Evolutionary conservation across 2,888 invertebrate genomes (phyloP).

Genomic region (Netelia virgata): DNA sequence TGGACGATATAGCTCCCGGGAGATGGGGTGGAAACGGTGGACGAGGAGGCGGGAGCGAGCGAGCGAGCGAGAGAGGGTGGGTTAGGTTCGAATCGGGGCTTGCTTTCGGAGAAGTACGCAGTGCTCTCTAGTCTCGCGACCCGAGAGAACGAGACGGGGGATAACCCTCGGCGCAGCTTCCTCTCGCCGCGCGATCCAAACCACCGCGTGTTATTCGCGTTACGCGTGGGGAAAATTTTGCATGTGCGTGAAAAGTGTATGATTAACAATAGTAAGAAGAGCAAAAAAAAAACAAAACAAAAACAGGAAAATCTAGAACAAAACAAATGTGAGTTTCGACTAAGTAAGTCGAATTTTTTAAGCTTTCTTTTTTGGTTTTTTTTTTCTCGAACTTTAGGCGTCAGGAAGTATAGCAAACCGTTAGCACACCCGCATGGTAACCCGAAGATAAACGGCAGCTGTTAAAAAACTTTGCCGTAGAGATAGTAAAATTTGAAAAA

Average conservation of each 20-base stretch:
- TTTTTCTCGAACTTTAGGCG: not conserved
- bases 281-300: slow-evolving; percentile 16
- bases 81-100: slow-evolving; percentile 77
- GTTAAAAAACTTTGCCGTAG: not conserved
- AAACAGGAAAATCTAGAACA: slow-evolving; percentile 1
- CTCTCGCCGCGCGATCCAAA: slow-evolving; percentile 33
- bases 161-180: slow-evolving; percentile 42
- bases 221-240: slow-evolving; percentile 50
- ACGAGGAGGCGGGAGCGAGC: slow-evolving; percentile 55
- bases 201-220: slow-evolving; percentile 39
- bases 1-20: slow-evolving; percentile 38
- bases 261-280: not conserved
- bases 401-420: not conserved
- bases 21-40: slow-evolving; percentile 58
- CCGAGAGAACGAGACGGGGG: slow-evolving; percentile 75
- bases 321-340: not conserved
- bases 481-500: not conserved
- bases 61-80: slow-evolving; percentile 67
- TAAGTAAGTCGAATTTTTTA: slow-evolving; percentile 15
- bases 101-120: slow-evolving; percentile 78
- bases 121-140: slow-evolving; percentile 79
- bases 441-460: no score
- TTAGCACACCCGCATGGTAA: not conserved
- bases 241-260: slow-evolving; percentile 33
- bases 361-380: not conserved